Base-by-base conservation (phyloP, 2,113 vertebrate species). In the Gallinago jamesoni region DNA sequence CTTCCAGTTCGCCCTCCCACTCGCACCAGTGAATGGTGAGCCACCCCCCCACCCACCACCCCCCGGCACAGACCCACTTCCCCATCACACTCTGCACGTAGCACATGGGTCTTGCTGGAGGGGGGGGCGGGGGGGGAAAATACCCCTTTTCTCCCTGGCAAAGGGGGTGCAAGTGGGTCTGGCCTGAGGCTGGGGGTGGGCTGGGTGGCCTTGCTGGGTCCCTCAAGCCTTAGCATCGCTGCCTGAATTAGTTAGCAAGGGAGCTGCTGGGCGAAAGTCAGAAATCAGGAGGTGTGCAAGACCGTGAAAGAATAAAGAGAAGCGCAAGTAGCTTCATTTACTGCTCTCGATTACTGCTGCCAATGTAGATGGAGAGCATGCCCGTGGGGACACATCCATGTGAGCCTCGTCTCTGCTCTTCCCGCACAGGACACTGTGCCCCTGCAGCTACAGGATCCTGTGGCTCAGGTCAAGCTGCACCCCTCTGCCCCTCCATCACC, bases 61-160 rank as follows among this genome's bases (percentile, higher is more conserved):
- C 35, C 28, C 52, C 2, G 9, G n/a, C 88, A 93, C 64, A 12
- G 30, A 15, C 93, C 56, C 7, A 0, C 84, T 95, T 68, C 77
- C 73, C 93, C 81, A 82, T 72, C 94, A 89, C 96, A 89, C 69
- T 12, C 73, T 1, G 84, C 93, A 96, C 76, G 73, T 89, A 96
- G 87, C 19, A 0, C 84, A 87, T 17, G 50, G 94, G 93, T 50
- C 64, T 55, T 27, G 68, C 0, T 0, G 20, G 45, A 63, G 22
- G 19, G 62, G 13, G 45, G 19, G 7, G 45, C 8, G 45, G 45
- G 18, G 45, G 39, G 12, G 39, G 39, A 12, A 39, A 50, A 90
- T 74, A 57, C 52, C 77, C 50, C 52, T 75, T 63, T 92, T 67
- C 59, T 89, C 37, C 35, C 60, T 52, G 53, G 66, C 27, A 79